phyloP scores from a whole-genome alignment of 1,140 invertebrate genomes.

The Oryzaephilus surinamensis region DNA sequence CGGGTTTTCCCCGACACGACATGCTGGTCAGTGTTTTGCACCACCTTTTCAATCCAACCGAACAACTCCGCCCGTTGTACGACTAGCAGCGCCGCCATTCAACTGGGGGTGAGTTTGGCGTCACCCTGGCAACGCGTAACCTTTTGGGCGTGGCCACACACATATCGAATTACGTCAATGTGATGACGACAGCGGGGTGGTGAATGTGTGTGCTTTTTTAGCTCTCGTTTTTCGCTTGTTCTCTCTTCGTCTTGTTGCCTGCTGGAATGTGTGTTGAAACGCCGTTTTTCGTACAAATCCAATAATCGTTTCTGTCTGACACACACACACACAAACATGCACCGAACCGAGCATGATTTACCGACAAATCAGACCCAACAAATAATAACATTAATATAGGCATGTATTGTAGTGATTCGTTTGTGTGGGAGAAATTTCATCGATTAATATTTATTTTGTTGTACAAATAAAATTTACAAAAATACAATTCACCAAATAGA shows the following conservation, averaged over 20 bases:
- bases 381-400: slow-evolving; percentile 22
- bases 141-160: slow-evolving; percentile 22
- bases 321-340: too few relatives aligned
- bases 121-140: slow-evolving; percentile 24
- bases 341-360: too few relatives aligned
- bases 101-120: slow-evolving; percentile 8
- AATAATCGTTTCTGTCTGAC: slow-evolving; percentile 30
- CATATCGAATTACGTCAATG: slow-evolving; percentile 21
- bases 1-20: too few relatives aligned
- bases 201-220: neutral
- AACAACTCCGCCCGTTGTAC: too few relatives aligned
- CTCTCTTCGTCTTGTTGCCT: neutral
- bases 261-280: neutral
- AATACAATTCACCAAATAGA: slow-evolving; percentile 1
- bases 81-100: slow-evolving; percentile 14
- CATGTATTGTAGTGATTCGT: too few relatives aligned
- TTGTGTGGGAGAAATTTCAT: too few relatives aligned
- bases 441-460: too few relatives aligned
- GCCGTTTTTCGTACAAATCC: slow-evolving; percentile 25
- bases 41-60: too few relatives aligned
- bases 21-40: too few relatives aligned
- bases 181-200: neutral
- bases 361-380: slow-evolving; percentile 25
- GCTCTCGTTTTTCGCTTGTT: too few relatives aligned
- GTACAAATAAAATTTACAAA: slow-evolving; percentile 7